phyloP scores from a whole-genome alignment of 1,140 invertebrate species.

The Drosophila sulfurigaster region DNA sequence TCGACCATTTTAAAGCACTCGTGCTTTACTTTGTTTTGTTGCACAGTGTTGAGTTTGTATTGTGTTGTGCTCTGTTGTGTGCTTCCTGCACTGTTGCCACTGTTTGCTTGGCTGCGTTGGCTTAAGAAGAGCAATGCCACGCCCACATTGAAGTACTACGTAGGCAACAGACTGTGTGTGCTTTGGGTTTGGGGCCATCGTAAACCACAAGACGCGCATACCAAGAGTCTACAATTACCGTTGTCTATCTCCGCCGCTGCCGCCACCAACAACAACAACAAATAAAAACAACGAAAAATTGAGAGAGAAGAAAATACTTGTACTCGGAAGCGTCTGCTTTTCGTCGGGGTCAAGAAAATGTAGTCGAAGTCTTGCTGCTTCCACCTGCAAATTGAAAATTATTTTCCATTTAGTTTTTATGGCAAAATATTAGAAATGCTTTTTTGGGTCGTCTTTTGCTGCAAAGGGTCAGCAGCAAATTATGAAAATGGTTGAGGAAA shows the following conservation, averaged over 20 bases:
- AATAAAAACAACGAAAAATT: slow-evolving; percentile 8
- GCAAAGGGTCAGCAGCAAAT: slow-evolving; percentile 39
- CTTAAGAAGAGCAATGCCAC: slow-evolving; percentile 68
- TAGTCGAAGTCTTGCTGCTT: background rate
- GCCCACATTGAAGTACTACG: slow-evolving; percentile 27
- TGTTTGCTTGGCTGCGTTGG: slow-evolving; percentile 74
- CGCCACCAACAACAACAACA: slow-evolving; percentile 19
- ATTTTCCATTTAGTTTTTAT: slow-evolving; percentile 64
- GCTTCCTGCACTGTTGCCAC: slow-evolving; percentile 68
- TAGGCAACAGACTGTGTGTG: slow-evolving; percentile 9
- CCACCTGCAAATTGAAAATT: slow-evolving; percentile 74
- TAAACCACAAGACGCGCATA: slow-evolving; percentile 77
- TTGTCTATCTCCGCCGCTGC: slow-evolving; percentile 41
- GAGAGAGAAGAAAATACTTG: slow-evolving; percentile 18
- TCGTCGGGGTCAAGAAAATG: slow-evolving; percentile 20
- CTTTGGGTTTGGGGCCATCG: slow-evolving; percentile 45
- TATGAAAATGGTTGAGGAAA: slow-evolving; percentile 44
- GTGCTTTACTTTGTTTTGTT: slow-evolving; percentile 14
- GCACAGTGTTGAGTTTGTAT: slow-evolving; percentile 8
- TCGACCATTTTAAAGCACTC: background rate
- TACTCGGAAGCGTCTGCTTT: slow-evolving; percentile 37
- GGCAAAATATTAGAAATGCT: slow-evolving; percentile 39
- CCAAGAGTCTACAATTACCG: slow-evolving; percentile 77
- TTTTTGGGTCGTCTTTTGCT: slow-evolving; percentile 7
- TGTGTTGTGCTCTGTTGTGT: slow-evolving; percentile 45